Base-by-base conservation (phyloP, 1,140 invertebrate genomes). In the Drosophila repleta region DNA sequence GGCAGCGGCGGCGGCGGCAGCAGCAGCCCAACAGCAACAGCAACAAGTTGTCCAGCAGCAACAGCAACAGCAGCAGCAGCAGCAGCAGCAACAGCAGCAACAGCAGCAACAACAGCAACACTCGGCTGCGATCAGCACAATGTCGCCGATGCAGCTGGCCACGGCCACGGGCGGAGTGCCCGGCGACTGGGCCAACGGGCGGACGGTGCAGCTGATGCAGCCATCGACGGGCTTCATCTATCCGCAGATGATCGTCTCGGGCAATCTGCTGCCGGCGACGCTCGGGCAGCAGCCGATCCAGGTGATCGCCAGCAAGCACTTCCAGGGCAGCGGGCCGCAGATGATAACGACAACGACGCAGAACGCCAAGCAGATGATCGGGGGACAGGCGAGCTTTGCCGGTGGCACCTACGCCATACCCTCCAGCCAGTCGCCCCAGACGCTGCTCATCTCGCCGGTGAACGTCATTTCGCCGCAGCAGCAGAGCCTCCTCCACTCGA, bases 141-240 rank as follows among this genome's bases (percentile, higher is more conserved):
- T 91, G 53, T 92, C 92, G 4, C 92, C 92, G 0, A 92, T 93
- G 80, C 93, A 93, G 65, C 79, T 93, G 63, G 91, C 92, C 29
- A 73, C 87, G 10, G 77, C 90, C 10, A 80, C 92, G 1, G 80
- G 90, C 3, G 78, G 90, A 51, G 78, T 93, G 78, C 92, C 93
- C 43, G 93, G 93, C 39, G 94, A 95, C 37, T 94, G 94, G 92
- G 92, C 93, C 32, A 94, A 94, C 39, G 93, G 94, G 7, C 92
- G 93, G 3, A 94, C 94, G 7, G 93, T 95, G 10, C 96, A 97
- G 92, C 95, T 97, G 13, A 96, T 97, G 74, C 96, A 97, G 89
- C 96, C 97, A 95, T 95, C 91, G 94, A 94, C 79, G 93, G 96
- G 97, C 90, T 92, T 97, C 11, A 96, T 97, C 82, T 96, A 96